Percentiles rank a stretch among this genome's conserved stretches.
Conservation (phyloP, 1,140 invertebrate genomes). For the Nasonia longicornis region DNA sequence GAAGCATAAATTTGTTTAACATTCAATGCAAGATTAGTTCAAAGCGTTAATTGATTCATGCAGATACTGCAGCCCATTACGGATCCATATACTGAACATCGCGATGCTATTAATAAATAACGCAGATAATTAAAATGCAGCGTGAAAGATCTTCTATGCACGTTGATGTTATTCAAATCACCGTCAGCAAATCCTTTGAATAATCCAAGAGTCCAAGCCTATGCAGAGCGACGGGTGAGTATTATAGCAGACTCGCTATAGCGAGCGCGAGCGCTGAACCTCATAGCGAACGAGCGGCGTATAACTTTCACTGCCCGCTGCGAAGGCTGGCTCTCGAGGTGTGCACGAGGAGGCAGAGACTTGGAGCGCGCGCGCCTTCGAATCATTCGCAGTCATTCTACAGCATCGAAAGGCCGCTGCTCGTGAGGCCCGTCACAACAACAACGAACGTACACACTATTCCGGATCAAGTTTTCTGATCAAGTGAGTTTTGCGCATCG, state of each 20-base stretch:
- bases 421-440: not conserved
- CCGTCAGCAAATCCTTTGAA: too few relatives aligned
- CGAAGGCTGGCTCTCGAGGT: not conserved
- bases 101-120: too few relatives aligned
- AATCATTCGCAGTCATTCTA: conserved; percentile 66
- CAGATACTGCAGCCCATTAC: too few relatives aligned
- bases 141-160: too few relatives aligned
- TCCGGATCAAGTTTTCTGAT: not conserved
- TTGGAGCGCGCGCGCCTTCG: conserved; percentile 49
- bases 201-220: not conserved
- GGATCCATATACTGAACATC: too few relatives aligned
- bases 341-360: not conserved
- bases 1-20: too few relatives aligned
- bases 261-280: conserved; percentile 47
- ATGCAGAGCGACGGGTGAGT: not conserved
- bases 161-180: too few relatives aligned
- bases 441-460: not conserved
- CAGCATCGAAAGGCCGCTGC: conserved; percentile 53
- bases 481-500: not conserved
- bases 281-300: conserved; percentile 34
- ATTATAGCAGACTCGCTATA: not conserved
- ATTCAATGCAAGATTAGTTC: too few relatives aligned
- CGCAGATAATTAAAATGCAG: too few relatives aligned
- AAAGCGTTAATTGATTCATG: too few relatives aligned
- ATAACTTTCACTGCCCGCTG: conserved; percentile 61